Percentiles rank a stretch among this genome's conserved stretches.
These are phyloP conservation scores for Nasonia vitripennis DNA, from an alignment of 1,140 invertebrate genomes.

Conservation along the genomic window DNA sequence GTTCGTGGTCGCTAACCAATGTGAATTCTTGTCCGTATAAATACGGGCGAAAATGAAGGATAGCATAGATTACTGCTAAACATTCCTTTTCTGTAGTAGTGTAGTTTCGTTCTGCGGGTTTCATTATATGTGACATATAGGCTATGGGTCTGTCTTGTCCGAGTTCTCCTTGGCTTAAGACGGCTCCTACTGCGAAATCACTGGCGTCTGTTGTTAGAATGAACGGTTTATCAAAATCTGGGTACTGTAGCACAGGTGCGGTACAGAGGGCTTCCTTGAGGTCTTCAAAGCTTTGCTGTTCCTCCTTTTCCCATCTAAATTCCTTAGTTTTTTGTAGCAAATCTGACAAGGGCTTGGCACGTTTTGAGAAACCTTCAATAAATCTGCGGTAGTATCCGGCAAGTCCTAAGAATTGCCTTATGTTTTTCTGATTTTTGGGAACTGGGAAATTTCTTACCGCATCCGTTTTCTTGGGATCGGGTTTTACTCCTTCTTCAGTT, in stretches of 20 bases:
- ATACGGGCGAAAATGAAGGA: slow-evolving; percentile 61
- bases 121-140: slow-evolving; percentile 61
- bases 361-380: slow-evolving; percentile 49
- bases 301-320: slow-evolving; percentile 48
- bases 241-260: slow-evolving; percentile 66
- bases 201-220: slow-evolving; percentile 64
- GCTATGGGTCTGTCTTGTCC: slow-evolving; percentile 56
- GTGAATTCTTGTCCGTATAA: too few species aligned
- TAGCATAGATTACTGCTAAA: slow-evolving; percentile 64
- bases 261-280: slow-evolving; percentile 67
- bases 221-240: slow-evolving; percentile 62
- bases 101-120: slow-evolving; percentile 59
- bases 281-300: slow-evolving; percentile 65
- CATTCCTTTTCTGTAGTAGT: slow-evolving; percentile 60
- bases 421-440: slow-evolving; percentile 17
- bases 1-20: too few species aligned
- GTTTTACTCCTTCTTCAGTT: slow-evolving; percentile 7
- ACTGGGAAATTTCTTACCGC: slow-evolving; percentile 7
- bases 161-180: slow-evolving; percentile 62
- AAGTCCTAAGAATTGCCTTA: slow-evolving; percentile 26
- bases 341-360: slow-evolving; percentile 42
- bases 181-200: slow-evolving; percentile 59
- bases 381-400: slow-evolving; percentile 25
- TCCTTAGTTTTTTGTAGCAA: slow-evolving; percentile 46
- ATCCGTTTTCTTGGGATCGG: slow-evolving; percentile 8